phyloP scores from a whole-genome alignment of 2,797 vertebrate genomes.

The Etheostoma nigrum region DNA sequence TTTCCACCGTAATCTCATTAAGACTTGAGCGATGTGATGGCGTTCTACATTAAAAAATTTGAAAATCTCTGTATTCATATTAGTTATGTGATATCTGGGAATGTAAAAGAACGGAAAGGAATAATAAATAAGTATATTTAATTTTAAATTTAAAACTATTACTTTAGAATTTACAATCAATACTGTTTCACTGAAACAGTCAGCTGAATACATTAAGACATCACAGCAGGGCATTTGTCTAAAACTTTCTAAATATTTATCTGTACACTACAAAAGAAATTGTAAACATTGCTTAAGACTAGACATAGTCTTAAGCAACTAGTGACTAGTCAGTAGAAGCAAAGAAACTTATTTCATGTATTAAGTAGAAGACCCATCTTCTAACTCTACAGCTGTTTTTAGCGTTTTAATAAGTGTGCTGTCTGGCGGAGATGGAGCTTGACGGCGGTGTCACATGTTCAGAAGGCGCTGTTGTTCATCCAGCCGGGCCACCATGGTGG shows the following conservation, averaged over 20 bases:
- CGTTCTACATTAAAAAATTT: slow-evolving; percentile 4
- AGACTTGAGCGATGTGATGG: slow-evolving; percentile 13
- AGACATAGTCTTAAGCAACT: too few relatives aligned
- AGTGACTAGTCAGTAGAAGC: background rate
- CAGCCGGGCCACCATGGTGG: slow-evolving; percentile 81
- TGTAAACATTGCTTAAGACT: slow-evolving; percentile 49
- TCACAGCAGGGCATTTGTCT: background rate
- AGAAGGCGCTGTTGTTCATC: slow-evolving; percentile 62
- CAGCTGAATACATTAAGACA: background rate
- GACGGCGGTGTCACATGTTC: background rate
- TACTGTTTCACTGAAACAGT: slow-evolving; percentile 31
- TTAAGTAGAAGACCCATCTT: background rate
- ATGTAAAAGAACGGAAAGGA: slow-evolving; percentile 28
- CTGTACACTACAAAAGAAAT: slow-evolving; percentile 11
- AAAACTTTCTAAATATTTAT: background rate
- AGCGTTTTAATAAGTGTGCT: background rate
- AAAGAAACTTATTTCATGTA: slow-evolving; percentile 5
- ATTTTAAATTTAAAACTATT: slow-evolving; percentile 35
- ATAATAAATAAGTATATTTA: slow-evolving; percentile 62
- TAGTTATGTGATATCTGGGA: slow-evolving; percentile 12
- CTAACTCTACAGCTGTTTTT: too few relatives aligned
- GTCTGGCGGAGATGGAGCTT: background rate
- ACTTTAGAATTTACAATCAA: background rate
- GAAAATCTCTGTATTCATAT: background rate
- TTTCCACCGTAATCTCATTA: background rate